These are phyloP conservation scores for Uromys caudimaculatus DNA, from an alignment of 2,797 vertebrate species.

Conservation along the genomic window DNA sequence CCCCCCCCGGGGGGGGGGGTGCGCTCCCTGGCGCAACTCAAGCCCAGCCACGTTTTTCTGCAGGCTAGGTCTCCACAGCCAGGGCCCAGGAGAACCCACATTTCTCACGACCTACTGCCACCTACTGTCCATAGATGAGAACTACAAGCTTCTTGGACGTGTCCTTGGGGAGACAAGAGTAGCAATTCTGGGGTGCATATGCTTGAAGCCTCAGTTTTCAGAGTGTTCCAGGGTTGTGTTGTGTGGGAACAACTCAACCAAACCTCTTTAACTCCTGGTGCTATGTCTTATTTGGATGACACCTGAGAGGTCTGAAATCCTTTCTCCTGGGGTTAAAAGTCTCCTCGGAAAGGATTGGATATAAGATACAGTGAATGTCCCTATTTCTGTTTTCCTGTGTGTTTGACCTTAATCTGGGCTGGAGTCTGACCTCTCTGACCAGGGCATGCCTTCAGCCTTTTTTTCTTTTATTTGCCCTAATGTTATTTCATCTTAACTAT, in stretches of 20 bases:
- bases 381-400: neutral
- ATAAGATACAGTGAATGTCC: neutral
- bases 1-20: constrained; percentile 47
- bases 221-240: neutral
- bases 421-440: neutral
- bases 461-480: neutral
- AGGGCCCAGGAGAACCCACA: constrained; percentile 48
- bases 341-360: neutral
- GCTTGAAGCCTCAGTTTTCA: neutral
- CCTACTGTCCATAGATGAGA: constrained; percentile 84
- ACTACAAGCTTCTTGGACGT: constrained; percentile 49
- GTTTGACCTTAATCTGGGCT: neutral
- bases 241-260: neutral
- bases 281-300: neutral
- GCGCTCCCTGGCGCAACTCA: constrained; percentile 65
- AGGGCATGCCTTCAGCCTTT: neutral
- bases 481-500: neutral
- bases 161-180: rapidly evolving
- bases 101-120: constrained; percentile 90
- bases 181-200: neutral
- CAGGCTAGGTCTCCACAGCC: constrained; percentile 71
- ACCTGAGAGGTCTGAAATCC: neutral
- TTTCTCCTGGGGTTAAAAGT: neutral
- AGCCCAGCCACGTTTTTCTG: constrained; percentile 84
- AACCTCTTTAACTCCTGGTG: neutral